These are phyloP conservation scores for Tragelaphus buxtoni DNA, from an alignment of 2,113 vertebrate species.

Conservation along the genomic window DNA sequence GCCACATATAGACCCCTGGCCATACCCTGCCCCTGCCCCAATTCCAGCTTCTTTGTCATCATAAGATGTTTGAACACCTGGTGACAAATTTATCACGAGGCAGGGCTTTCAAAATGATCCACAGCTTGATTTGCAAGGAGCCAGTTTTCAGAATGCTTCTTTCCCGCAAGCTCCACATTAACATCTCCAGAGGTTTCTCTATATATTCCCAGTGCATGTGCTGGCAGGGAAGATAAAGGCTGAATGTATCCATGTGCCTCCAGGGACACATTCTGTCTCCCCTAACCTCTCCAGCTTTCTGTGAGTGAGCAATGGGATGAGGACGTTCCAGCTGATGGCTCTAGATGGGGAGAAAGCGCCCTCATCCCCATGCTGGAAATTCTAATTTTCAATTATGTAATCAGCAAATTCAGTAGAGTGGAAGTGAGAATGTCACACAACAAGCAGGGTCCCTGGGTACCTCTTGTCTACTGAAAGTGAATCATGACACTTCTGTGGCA, in stretches of 20 bases:
- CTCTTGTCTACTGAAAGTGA: slow-evolving; percentile 24
- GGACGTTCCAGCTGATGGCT: background rate
- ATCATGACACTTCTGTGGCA: slow-evolving; percentile 20
- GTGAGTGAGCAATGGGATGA: background rate
- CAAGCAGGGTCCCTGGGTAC: background rate
- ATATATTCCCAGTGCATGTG: background rate
- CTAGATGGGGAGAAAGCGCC: background rate
- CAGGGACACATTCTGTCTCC: background rate
- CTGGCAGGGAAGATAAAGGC: background rate
- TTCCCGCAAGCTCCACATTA: background rate
- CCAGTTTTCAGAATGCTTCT: background rate
- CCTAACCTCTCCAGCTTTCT: background rate
- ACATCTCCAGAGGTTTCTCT: background rate
- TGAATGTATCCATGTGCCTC: background rate
- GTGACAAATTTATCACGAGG: background rate
- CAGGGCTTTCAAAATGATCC: background rate
- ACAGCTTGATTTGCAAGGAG: background rate
- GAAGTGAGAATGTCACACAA: slow-evolving; percentile 13
- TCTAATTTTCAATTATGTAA: slow-evolving; percentile 29
- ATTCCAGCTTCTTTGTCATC: background rate
- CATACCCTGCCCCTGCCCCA: background rate
- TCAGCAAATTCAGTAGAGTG: slow-evolving; percentile 7
- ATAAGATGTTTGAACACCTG: background rate
- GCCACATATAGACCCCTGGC: too few relatives aligned
- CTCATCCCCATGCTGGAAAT: background rate